phyloP scores from a whole-genome alignment of 2,888 invertebrate genomes.

The Tachina lurida region DNA sequence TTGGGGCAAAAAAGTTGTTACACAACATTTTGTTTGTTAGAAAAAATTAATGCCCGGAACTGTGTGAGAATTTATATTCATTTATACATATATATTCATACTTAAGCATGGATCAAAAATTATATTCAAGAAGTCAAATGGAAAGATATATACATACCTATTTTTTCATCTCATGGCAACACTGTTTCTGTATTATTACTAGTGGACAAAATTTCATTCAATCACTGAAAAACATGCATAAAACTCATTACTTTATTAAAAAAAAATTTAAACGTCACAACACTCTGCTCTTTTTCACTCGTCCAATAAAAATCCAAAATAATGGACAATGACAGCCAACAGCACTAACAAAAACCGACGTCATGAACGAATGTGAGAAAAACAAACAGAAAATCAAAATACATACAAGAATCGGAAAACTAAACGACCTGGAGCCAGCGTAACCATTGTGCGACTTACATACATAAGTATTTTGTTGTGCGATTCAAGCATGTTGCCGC shows the following conservation, averaged over 20 bases:
- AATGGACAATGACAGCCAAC: neutral
- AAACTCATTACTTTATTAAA: neutral
- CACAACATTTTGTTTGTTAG: too few species aligned
- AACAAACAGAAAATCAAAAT: constrained; percentile 39
- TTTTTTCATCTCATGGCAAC: neutral
- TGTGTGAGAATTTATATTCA: too few species aligned
- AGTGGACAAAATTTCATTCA: constrained; percentile 37
- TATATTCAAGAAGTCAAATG: too few species aligned
- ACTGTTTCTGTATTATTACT: constrained; percentile 30
- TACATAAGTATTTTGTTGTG: too few species aligned
- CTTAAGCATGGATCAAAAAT: too few species aligned
- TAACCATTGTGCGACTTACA: neutral
- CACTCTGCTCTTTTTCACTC: constrained; percentile 29
- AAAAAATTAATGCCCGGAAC: too few species aligned
- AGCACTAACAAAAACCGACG: constrained; percentile 6
- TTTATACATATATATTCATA: too few species aligned
- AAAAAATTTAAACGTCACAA: constrained; percentile 7
- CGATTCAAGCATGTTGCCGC: neutral
- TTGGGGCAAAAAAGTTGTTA: too few species aligned
- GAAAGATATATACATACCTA: neutral
- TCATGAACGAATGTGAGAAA: constrained; percentile 27
- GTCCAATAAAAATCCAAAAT: constrained; percentile 11
- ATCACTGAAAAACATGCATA: constrained; percentile 26
- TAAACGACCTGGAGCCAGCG: constrained; percentile 14
- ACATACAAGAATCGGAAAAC: constrained; percentile 19